A percentile compares a stretch with the other conserved stretches of the same genome.
These are phyloP conservation scores for Stratiomys singularior DNA, from an alignment of 2,888 invertebrate genomes.

Conservation along the genomic window DNA sequence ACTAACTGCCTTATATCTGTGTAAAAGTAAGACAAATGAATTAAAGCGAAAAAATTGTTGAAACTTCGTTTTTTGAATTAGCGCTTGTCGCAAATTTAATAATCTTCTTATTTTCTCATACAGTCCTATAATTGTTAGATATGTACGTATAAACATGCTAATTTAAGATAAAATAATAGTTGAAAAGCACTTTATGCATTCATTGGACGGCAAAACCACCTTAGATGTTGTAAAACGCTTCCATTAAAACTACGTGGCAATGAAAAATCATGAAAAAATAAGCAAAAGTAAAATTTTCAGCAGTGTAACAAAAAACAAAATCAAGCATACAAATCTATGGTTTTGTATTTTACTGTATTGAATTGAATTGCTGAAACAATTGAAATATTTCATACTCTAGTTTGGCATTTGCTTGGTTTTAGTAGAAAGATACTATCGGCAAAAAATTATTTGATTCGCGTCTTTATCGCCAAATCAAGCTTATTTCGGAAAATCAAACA, in stretches of 20 bases:
- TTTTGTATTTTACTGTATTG: no score
- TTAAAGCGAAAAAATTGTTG: conserved; percentile 22
- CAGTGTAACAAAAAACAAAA: no score
- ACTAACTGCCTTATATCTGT: conserved; percentile 46
- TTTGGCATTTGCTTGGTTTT: no score
- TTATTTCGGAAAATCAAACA: no score
- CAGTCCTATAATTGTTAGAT: conserved; percentile 8
- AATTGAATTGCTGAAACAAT: no score
- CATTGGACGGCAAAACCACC: conserved; percentile 64
- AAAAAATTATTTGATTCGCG: no score
- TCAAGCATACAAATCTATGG: no score
- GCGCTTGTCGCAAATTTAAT: conserved; percentile 4
- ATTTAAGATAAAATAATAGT: conserved; percentile 42
- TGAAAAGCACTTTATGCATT: conserved; percentile 50
- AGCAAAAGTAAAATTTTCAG: neutral
- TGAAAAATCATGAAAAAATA: neutral
- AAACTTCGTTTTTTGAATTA: conserved; percentile 39
- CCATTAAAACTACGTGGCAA: conserved; percentile 37
- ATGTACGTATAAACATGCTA: conserved; percentile 18
- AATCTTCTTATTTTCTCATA: conserved; percentile 12
- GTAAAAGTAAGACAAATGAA: conserved; percentile 27
- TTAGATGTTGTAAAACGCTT: conserved; percentile 61
- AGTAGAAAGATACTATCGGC: no score
- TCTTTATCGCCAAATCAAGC: no score
- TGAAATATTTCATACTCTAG: no score